Percentiles rank a stretch among this genome's conserved stretches.
Evolutionary conservation across 2,113 vertebrate species (phyloP).

Genomic region (Phylloscopus trochiloides): DNA sequence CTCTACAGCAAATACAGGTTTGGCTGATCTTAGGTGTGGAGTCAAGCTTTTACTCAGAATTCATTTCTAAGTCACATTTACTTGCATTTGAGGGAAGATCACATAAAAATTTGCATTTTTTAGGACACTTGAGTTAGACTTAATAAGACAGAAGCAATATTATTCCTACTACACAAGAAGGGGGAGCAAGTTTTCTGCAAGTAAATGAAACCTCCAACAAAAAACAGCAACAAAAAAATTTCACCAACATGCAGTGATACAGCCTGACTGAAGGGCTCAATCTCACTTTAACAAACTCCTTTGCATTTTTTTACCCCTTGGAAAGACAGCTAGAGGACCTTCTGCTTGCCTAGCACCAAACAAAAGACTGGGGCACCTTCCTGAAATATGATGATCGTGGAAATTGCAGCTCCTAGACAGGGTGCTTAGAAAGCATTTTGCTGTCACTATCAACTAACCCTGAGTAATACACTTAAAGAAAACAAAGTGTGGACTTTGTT

Average conservation of each 20-base stretch:
- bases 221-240: neutral
- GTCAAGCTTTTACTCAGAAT: neutral
- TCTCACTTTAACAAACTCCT: constrained; percentile 57
- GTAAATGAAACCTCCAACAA: neutral
- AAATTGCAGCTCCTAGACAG: constrained; percentile 74
- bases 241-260: neutral
- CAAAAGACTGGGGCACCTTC: constrained; percentile 81
- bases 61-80: constrained; percentile 22
- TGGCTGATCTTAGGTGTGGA: neutral
- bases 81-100: constrained; percentile 47
- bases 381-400: constrained; percentile 86
- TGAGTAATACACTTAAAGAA: constrained; percentile 63
- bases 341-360: constrained; percentile 79
- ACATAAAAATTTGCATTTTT: constrained; percentile 46
- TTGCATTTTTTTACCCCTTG: constrained; percentile 62
- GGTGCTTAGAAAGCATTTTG: constrained; percentile 73
- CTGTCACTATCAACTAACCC: constrained; percentile 71
- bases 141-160: constrained; percentile 68
- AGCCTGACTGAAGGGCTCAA: constrained; percentile 7
- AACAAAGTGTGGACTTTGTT: constrained; percentile 45
- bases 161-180: constrained; percentile 33
- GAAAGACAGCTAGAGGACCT: constrained; percentile 73
- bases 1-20: constrained; percentile 10
- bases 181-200: neutral
- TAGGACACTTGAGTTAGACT: constrained; percentile 72